Evolutionary conservation across 92 coral and sea anemone genomes (phyloP).

Genomic region (Virgularia gustaviana): DNA sequence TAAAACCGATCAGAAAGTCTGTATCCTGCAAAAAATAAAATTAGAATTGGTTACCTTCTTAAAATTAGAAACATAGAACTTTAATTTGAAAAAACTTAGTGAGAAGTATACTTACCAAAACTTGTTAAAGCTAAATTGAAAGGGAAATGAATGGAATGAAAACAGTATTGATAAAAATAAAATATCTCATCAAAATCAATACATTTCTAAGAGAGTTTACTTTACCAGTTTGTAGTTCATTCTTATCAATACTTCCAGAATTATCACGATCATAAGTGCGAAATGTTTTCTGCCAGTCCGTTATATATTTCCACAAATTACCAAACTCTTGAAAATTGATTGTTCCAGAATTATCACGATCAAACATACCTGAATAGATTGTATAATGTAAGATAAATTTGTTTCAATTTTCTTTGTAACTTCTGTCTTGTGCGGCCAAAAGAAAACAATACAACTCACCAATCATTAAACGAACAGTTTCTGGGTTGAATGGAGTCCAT

Average conservation of each 20-base stretch:
- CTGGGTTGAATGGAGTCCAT: slow-evolving; percentile 57
- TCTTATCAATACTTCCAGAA: slow-evolving; percentile 53
- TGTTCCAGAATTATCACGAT: slow-evolving; percentile 45
- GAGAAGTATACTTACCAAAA: slow-evolving; percentile 72
- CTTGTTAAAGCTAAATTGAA: slow-evolving; percentile 65
- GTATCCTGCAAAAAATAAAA: slow-evolving; percentile 77
- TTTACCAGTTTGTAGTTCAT: slow-evolving; percentile 49
- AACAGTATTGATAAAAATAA: background rate
- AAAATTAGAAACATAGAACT: background rate
- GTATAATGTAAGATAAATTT: too few species aligned
- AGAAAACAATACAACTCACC: slow-evolving; percentile 30
- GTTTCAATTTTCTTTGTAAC: too few species aligned
- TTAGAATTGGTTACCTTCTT: too few species aligned
- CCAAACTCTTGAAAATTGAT: slow-evolving; percentile 59
- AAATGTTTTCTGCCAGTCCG: slow-evolving; percentile 57
- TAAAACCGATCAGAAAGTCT: slow-evolving; percentile 82
- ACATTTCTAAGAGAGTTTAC: background rate
- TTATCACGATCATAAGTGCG: slow-evolving; percentile 53
- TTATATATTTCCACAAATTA: slow-evolving; percentile 47
- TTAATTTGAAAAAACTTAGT: background rate
- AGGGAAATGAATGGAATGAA: background rate
- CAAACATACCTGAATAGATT: slow-evolving; percentile 50
- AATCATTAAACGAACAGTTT: slow-evolving; percentile 54
- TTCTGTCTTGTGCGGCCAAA: background rate
- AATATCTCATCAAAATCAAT: background rate